A percentile compares a stretch with the other conserved stretches of the same genome.
These are phyloP conservation scores for Agriopis leucophaearia DNA, from an alignment of 2,888 invertebrate genomes.

Conservation along the genomic window DNA sequence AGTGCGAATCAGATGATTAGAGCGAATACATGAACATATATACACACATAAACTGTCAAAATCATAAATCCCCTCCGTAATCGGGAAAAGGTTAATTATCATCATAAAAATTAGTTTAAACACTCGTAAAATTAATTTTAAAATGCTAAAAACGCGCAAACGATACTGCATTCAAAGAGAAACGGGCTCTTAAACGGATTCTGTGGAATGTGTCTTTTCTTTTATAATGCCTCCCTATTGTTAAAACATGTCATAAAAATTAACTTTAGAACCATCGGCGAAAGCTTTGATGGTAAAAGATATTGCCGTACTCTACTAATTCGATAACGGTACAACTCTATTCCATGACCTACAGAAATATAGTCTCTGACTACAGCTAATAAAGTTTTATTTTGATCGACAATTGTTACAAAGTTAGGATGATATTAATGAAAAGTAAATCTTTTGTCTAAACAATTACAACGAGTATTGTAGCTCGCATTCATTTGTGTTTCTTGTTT, in stretches of 20 bases:
- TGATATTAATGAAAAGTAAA: constrained; percentile 48
- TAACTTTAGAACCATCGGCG: constrained; percentile 78
- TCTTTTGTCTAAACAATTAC: constrained; percentile 85
- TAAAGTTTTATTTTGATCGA: constrained; percentile 9
- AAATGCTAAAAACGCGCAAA: too few relatives aligned
- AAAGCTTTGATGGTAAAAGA: constrained; percentile 80
- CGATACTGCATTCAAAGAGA: too few relatives aligned
- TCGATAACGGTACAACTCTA: constrained; percentile 45
- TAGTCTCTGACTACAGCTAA: constrained; percentile 3
- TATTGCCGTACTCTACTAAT: constrained; percentile 54
- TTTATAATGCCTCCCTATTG: constrained; percentile 71
- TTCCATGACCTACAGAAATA: constrained; percentile 20
- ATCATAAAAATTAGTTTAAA: too few relatives aligned
- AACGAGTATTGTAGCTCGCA: constrained; percentile 78
- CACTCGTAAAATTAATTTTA: too few relatives aligned
- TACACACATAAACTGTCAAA: too few relatives aligned
- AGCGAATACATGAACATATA: too few relatives aligned
- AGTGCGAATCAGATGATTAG: too few relatives aligned
- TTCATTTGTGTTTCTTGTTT: constrained; percentile 83
- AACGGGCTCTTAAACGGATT: constrained; percentile 54
- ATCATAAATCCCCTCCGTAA: too few relatives aligned
- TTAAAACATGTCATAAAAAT: constrained; percentile 81
- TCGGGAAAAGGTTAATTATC: too few relatives aligned
- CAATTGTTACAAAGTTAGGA: constrained; percentile 40
- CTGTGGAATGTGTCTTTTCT: constrained; percentile 73